phyloP scores from a whole-genome alignment of 2,888 invertebrate genomes.

The Eristalis arbustorum region DNA sequence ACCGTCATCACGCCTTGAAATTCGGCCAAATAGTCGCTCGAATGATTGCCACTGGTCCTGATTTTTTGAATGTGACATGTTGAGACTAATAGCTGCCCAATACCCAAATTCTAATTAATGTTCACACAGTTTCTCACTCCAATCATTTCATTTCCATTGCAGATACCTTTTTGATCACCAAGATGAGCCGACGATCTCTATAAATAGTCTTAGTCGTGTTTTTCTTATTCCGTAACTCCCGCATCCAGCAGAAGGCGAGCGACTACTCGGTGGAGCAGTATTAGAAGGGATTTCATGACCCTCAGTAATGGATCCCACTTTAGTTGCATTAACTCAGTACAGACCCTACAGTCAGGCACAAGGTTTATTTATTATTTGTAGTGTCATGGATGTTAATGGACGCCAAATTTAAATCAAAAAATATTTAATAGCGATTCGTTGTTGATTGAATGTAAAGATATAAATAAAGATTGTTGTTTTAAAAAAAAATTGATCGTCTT shows the following conservation, averaged over 20 bases:
- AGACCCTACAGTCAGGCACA: neutral
- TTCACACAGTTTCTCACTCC: too few relatives aligned
- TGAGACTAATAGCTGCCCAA: too few relatives aligned
- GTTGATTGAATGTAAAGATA: neutral
- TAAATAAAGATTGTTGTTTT: neutral
- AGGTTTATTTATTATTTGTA: neutral
- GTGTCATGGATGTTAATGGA: neutral
- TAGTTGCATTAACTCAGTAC: neutral
- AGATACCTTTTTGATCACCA: slow-evolving; percentile 25
- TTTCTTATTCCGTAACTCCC: neutral
- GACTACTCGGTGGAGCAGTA: neutral
- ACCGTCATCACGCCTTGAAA: too few relatives aligned
- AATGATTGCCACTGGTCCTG: too few relatives aligned
- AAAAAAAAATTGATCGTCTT: neutral
- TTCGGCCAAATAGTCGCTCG: too few relatives aligned
- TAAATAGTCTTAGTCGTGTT: neutral
- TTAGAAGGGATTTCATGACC: neutral
- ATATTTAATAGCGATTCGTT: neutral
- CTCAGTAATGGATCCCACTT: neutral
- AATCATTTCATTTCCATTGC: neutral
- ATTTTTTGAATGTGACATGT: too few relatives aligned
- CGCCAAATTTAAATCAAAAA: neutral
- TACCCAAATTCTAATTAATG: too few relatives aligned
- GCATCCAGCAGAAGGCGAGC: neutral
- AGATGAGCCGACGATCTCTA: neutral